Conservation (phyloP, 2,113 vertebrate genomes). For the Ptilorrhoa leucosticta region DNA sequence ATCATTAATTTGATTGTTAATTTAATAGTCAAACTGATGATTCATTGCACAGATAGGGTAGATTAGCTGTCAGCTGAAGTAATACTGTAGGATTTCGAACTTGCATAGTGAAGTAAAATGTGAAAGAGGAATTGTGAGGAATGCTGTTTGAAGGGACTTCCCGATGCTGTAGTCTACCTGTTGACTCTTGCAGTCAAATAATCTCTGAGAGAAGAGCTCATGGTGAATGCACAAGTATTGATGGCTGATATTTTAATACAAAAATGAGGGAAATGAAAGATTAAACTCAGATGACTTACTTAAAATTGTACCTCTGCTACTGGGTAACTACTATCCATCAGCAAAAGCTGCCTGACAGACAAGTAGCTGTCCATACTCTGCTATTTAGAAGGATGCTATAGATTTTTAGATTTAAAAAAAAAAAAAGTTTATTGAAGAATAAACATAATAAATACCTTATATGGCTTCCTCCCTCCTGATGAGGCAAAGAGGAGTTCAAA, state of each 20-base stretch:
- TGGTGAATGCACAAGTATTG: background rate
- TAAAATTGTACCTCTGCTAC: background rate
- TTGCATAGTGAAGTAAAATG: background rate
- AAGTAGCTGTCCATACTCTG: background rate
- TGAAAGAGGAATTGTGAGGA: background rate
- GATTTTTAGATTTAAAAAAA: background rate
- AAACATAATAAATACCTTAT: background rate
- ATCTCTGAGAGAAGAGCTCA: background rate
- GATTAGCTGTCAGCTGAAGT: background rate
- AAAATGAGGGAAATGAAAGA: background rate
- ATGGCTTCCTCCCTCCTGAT: fast-evolving
- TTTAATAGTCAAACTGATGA: background rate
- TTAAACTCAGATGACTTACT: background rate
- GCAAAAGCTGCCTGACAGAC: background rate
- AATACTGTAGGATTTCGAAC: background rate
- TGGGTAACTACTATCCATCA: background rate
- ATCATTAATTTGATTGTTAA: background rate
- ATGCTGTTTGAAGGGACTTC: background rate
- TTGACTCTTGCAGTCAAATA: background rate
- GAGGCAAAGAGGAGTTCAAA: background rate
- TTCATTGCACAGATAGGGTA: background rate
- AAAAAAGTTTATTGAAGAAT: background rate
- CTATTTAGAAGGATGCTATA: background rate
- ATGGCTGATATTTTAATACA: background rate
- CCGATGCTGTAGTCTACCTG: background rate